phyloP scores from a whole-genome alignment of 30 jellyfish, hydroid and myxozoan genomes.

The Pelagia noctiluca region DNA sequence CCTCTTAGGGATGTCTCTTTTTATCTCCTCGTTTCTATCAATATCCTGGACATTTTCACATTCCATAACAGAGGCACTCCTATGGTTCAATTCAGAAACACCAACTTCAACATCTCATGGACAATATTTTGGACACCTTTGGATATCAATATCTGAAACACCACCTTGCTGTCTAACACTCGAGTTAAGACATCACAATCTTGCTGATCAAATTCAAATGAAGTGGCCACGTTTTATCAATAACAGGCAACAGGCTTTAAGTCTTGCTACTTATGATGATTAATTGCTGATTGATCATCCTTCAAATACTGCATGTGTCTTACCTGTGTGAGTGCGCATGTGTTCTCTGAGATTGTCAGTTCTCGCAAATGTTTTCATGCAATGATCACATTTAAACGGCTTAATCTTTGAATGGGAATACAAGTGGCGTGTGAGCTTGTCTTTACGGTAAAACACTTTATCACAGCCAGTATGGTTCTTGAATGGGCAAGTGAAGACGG shows the following conservation, averaged over 20 bases:
- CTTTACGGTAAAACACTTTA: conserved; percentile 89
- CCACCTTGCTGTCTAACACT: too few species aligned
- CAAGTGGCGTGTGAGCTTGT: conserved; percentile 91
- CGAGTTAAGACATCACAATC: too few species aligned
- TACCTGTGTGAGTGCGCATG: conserved; percentile 96
- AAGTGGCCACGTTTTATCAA: too few species aligned
- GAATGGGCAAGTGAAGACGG: conserved; percentile 92
- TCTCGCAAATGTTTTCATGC: conserved; percentile 91
- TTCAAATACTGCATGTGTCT: too few species aligned
- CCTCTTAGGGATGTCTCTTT: background rate
- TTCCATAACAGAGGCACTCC: conserved; percentile 44
- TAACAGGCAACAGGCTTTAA: too few species aligned
- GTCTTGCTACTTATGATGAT: too few species aligned
- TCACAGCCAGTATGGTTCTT: conserved; percentile 98
- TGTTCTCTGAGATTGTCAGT: conserved; percentile 95
- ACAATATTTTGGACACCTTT: conserved; percentile 35
- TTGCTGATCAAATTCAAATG: too few species aligned
- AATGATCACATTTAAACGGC: conserved; percentile 94
- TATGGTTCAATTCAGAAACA: conserved; percentile 54
- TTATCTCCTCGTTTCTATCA: conserved; percentile 30
- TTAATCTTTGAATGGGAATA: conserved; percentile 94
- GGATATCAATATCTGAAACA: too few species aligned
- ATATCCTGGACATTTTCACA: conserved; percentile 23
- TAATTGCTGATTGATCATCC: too few species aligned
- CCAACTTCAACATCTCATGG: conserved; percentile 51